phyloP scores from a whole-genome alignment of 35 echinoderm and acorn worm species.

The Stichopus chloronotus region DNA sequence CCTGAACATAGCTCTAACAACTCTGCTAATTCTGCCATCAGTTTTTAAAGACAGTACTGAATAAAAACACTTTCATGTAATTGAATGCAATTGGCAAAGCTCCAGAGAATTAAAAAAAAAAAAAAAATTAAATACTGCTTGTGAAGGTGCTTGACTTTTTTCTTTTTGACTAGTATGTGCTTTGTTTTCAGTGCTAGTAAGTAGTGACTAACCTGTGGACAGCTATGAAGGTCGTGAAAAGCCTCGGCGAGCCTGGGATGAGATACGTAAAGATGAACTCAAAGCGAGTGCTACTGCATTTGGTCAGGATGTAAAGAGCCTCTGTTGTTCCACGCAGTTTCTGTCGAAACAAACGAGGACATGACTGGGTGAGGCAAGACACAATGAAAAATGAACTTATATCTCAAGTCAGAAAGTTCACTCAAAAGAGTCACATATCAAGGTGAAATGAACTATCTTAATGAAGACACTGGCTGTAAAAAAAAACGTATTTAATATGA shows the following conservation, averaged over 20 bases:
- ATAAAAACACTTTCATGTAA: too few relatives aligned
- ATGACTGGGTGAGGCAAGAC: not conserved
- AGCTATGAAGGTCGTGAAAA: slow-evolving; percentile 93
- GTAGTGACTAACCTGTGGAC: slow-evolving; percentile 79
- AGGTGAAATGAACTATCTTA: too few relatives aligned
- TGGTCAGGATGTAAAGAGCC: slow-evolving; percentile 94
- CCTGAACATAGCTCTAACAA: too few relatives aligned
- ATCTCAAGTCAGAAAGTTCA: not conserved
- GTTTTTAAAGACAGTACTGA: too few relatives aligned
- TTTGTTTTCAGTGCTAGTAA: too few relatives aligned
- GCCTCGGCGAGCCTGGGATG: slow-evolving; percentile 90
- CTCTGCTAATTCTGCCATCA: too few relatives aligned
- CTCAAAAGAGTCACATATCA: not conserved
- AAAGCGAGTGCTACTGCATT: slow-evolving; percentile 98
- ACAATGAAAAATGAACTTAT: not conserved
- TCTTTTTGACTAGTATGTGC: too few relatives aligned
- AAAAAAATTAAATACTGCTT: too few relatives aligned
- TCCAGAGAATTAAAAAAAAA: too few relatives aligned
- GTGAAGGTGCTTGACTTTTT: too few relatives aligned
- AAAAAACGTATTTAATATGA: not conserved
- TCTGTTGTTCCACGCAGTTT: slow-evolving; percentile 95
- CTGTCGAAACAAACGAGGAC: slow-evolving; percentile 21
- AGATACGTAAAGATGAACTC: slow-evolving; percentile 96
- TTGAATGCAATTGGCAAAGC: too few relatives aligned
- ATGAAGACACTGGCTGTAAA: not conserved